Evolutionary conservation across 2,888 invertebrate genomes (phyloP), one percentile per base, ranked within the genome.

Genomic region (Parapristionchus giblindavisi): DNA sequence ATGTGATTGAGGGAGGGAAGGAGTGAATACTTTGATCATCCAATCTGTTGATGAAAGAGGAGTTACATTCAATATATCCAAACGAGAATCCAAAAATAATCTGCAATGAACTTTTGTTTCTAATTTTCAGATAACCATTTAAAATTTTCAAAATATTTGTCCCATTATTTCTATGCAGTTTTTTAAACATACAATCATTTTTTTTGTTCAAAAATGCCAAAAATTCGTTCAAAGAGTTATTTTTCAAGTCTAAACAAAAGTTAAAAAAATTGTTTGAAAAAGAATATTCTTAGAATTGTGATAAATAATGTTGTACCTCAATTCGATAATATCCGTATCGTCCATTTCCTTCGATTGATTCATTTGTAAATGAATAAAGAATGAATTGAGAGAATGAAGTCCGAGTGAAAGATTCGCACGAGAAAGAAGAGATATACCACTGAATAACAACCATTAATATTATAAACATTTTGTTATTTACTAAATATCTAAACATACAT

Each of bases 11-110:
- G 84, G 82, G 21, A 78, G 80, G 34, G 66, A 77, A 27, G 80
- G 82, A 56, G 77, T 80, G 5, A 77, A 73, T 0, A 79, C 70
- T 61, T 73, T 72, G 29, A 81, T n/a, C 17, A 74, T 75, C 85
- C 85, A 85, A 24, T 77, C 76, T 0, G 66, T 75, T 14, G 84
- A 73, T 17, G 77, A 80, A 8, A 84, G 76, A 11, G 84, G 80
- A 56, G 80, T 79, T 4, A 83, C 81, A 17, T 82, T 81, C 43
- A 84, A 78, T 4, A 86, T 76, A 27, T 82, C 82, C 24, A 85
- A 65, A 38, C 85, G 77, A 21, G 83, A 77, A 75, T 86, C 86
- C 17, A 85, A 75, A 80, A 82, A 85, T n/a, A 84, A 52, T 71
- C 84, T 83, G 66, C 54, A 80, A 54, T 24, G 60, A 34, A 27